Evolutionary conservation across 2,888 invertebrate species (phyloP), one percentile per base, ranked within the genome.

Genomic region (Sphinx pinastri): DNA sequence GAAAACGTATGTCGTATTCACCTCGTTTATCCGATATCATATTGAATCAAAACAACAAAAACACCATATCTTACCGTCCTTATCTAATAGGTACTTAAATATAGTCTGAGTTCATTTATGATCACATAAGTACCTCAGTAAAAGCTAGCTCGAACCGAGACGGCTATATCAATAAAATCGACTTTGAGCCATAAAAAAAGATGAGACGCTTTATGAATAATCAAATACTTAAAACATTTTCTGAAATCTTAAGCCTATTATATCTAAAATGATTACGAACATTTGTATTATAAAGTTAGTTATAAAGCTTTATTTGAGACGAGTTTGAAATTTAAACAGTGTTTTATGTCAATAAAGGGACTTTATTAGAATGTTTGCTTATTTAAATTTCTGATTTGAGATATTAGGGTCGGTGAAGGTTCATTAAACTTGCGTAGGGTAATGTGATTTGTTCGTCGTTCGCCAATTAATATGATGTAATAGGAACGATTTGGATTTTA

Each of bases 211-310:
- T 47, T 63, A 47, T 63, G 63, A 63, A 63, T 45, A 14, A n/a
- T 38, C 13, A 38, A 59, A 38, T 47, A 73, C 73, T 63, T 63
- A 49, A 47, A 49, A 19, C 63, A 49, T 25, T 58, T 63, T 13
- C 47, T 19, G 47, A 49, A 63, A 49, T 55, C 55, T 55, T n/a
- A 63, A 63, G 49, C 49, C 19, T 63, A 63, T 19, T 63, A 49
- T 55, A 19, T 55, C 60, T 45, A 6, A 49, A 63, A 13, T 63
- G 19, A 63, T 63, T 49, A 49, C 49, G 16, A 63, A 63, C 60
- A 60, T 47, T 60, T 45, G 16, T 54, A 16, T 16, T 16, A 45
- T 45, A 60, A 47, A 60, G 45, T 63, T 49, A 63, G 16, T 60
- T 45, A 45, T 12, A 13, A 14, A 54, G 55, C 10, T 19, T 55